Evolutionary conservation across 2,113 vertebrate species (phyloP), one percentile per base, ranked within the genome.

Genomic region (Hippocampus barbouri): DNA sequence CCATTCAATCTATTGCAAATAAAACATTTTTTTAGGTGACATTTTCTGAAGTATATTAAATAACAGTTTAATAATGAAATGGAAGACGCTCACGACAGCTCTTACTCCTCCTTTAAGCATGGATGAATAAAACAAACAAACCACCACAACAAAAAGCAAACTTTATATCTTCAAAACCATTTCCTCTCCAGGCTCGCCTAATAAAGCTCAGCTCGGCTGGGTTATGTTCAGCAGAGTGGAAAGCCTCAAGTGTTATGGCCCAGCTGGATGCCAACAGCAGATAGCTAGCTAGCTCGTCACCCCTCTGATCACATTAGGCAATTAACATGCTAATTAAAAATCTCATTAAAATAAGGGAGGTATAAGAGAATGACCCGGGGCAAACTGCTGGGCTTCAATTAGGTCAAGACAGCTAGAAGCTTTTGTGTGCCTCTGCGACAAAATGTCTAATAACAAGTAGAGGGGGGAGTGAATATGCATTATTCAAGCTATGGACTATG

Each of bases 261-360:
- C 85, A 85, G 89, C 76, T 88, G 89, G 84, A 84, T 70, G 79
- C 87, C 84, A 84, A 70, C 78, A 84, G 73, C 85, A 83, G 87
- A 85, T 89, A 89, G 78, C 84, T 74, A 77, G 82, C 86, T 83
- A 89, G 88, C 86, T 82, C 75, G 71, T 85, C 80, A 71, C 82
- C 89, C 88, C 45, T 61, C 89, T 90, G 89, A 90, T 91, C 86
- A 85, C 85, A 80, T 91, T 90, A 89, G 86, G 87, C 91, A 93
- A 93, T 92, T 93, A 93, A 86, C 91, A 92, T 89, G 87, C 90
- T 91, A 92, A 92, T 93, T 92, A 92, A 92, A 92, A 93, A 92
- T 88, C 90, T 91, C 85, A 93, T 93, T 93, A 92, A 92, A 93
- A 91, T 90, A 88, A 88, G 82, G 77, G 79, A 85, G 84, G 89